A percentile compares a stretch with the other conserved stretches of the same genome.
phyloP scores from a whole-genome alignment of 2,888 invertebrate species.

The Pomacea canaliculata region DNA sequence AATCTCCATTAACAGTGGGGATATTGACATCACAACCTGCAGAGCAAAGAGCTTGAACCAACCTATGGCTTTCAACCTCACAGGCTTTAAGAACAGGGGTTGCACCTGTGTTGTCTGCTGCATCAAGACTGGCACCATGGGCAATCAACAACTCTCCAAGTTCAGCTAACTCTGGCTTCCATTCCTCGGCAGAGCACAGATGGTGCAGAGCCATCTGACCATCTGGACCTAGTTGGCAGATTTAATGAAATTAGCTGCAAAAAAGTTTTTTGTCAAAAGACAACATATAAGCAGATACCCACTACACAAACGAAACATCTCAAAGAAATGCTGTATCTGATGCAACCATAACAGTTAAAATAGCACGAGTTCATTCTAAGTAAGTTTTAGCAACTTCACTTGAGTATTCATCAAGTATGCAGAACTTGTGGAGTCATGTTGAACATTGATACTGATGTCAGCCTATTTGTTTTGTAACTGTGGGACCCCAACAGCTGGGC shows the following conservation, averaged over 20 bases:
- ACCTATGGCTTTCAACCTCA: conserved; percentile 51
- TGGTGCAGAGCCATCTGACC: conserved; percentile 54
- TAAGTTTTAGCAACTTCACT: too few relatives aligned
- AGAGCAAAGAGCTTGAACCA: conserved; percentile 47
- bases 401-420: too few relatives aligned
- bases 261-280: too few relatives aligned
- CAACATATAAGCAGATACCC: too few relatives aligned
- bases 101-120: conserved; percentile 53
- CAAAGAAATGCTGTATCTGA: too few relatives aligned
- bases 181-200: conserved; percentile 48
- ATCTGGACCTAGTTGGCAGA: conserved; percentile 40
- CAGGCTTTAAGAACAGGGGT: conserved; percentile 55
- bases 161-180: conserved; percentile 43
- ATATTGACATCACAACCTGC: conserved; percentile 54
- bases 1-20: conserved; percentile 52
- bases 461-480: too few relatives aligned
- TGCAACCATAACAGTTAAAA: too few relatives aligned
- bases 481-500: too few relatives aligned
- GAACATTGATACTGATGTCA: too few relatives aligned
- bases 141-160: conserved; percentile 46
- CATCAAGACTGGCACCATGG: conserved; percentile 47
- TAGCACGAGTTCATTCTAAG: too few relatives aligned
- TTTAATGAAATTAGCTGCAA: not conserved
- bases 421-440: too few relatives aligned
- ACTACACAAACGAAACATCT: too few relatives aligned